A percentile compares a stretch with the other conserved stretches of the same genome.
Conservation (phyloP, 2,113 vertebrate genomes). For the Cercopithecus mona region DNA sequence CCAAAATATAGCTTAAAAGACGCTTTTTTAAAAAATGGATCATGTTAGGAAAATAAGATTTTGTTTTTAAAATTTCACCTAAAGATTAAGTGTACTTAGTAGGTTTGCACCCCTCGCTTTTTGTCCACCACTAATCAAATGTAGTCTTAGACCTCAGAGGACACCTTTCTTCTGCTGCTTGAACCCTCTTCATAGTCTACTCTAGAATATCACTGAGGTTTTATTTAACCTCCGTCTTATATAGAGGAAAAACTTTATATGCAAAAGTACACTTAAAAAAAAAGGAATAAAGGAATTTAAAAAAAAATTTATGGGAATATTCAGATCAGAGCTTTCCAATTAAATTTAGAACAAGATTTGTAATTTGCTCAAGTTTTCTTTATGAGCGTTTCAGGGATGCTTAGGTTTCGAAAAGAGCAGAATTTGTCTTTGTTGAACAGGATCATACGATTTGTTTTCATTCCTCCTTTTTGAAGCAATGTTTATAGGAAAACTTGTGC, state of each 20-base stretch:
- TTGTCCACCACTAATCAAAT: neutral
- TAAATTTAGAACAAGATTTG: conserved; percentile 31
- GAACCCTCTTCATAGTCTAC: neutral
- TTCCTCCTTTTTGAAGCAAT: conserved; percentile 1
- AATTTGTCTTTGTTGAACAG: neutral
- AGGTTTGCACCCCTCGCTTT: neutral
- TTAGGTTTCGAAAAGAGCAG: neutral
- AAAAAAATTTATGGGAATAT: neutral
- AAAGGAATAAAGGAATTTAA: neutral
- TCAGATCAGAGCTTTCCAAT: neutral
- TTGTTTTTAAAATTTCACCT: conserved; percentile 18
- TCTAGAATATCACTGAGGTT: neutral
- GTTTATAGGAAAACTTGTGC: neutral
- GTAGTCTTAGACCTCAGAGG: neutral
- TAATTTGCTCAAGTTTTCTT: neutral
- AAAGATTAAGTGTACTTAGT: neutral
- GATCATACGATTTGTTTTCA: neutral
- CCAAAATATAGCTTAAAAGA: neutral
- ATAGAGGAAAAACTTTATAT: neutral
- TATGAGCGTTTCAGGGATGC: neutral
- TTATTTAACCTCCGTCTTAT: neutral
- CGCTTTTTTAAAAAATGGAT: neutral
- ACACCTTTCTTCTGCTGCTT: neutral
- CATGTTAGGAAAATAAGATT: conserved; percentile 1
- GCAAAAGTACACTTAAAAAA: neutral